Conservation (phyloP, 2,113 vertebrate species). For the Cheirogaleus medius region DNA sequence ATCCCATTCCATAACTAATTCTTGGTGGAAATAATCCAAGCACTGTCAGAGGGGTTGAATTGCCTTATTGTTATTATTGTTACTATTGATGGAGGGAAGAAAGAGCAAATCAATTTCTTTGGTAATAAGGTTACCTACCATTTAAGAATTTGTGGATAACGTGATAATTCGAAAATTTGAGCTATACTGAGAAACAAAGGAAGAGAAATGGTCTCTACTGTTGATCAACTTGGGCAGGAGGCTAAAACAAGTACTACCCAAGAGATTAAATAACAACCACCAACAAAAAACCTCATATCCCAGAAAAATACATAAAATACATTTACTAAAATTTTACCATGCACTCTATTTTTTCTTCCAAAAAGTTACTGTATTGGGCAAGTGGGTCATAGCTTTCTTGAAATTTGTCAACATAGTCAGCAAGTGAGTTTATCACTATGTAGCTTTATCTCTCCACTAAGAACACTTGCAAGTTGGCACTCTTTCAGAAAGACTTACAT, state of each 20-base stretch:
- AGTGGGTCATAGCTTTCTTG: constrained; percentile 30
- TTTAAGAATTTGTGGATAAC: neutral
- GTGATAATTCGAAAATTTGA: neutral
- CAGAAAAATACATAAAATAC: neutral
- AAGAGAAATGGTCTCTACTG: neutral
- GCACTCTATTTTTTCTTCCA: neutral
- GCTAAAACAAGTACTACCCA: neutral
- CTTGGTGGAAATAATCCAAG: neutral
- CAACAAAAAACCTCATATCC: neutral
- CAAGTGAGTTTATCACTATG: constrained; percentile 46
- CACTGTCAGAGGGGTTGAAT: neutral
- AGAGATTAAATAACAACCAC: neutral
- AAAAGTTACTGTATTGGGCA: neutral
- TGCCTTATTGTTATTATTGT: neutral
- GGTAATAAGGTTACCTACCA: neutral
- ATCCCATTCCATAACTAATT: neutral
- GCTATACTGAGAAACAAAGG: neutral
- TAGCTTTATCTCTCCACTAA: constrained; percentile 69
- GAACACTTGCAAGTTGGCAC: constrained; percentile 39
- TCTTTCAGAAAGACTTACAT: constrained; percentile 64
- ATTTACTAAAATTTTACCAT: constrained; percentile 11
- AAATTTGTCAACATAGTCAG: constrained; percentile 3
- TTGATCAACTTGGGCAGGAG: neutral
- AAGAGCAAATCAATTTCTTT: neutral
- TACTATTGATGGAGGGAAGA: neutral